phyloP scores from a whole-genome alignment of 2,888 invertebrate genomes.

The Ophion slaviceki region DNA sequence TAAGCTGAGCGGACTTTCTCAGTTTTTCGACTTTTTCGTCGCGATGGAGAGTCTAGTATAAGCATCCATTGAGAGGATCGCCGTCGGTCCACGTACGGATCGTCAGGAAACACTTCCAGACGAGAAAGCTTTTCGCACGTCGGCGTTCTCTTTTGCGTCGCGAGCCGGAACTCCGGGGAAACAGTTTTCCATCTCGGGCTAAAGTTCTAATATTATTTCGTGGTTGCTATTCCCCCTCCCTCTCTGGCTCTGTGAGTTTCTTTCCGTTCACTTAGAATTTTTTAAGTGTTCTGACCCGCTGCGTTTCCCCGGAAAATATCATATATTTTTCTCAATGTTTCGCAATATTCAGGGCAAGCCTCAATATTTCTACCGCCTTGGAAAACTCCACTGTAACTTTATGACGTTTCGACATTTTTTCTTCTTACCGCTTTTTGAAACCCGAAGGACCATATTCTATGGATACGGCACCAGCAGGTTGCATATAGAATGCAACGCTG shows the following conservation, averaged over 20 bases:
- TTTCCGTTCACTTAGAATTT: neutral
- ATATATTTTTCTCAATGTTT: constrained; percentile 3
- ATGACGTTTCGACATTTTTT: neutral
- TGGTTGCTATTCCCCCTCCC: constrained; percentile 13
- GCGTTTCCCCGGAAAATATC: constrained; percentile 13
- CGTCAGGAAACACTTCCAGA: constrained; percentile 37
- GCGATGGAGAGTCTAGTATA: neutral
- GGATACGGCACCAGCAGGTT: neutral
- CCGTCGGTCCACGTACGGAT: constrained; percentile 18
- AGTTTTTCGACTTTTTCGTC: constrained; percentile 10
- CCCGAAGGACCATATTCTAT: neutral
- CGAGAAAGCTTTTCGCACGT: constrained; percentile 31
- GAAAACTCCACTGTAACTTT: neutral
- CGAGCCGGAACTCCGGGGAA: constrained; percentile 45
- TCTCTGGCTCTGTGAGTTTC: neutral
- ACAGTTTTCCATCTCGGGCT: constrained; percentile 51
- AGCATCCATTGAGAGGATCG: neutral
- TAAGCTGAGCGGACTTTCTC: constrained; percentile 20
- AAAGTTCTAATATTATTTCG: constrained; percentile 59
- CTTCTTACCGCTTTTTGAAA: neutral
- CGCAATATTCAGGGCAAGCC: neutral
- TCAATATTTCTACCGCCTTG: neutral
- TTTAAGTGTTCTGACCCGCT: neutral
- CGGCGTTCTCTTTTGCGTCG: constrained; percentile 10
- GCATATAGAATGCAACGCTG: neutral